Evolutionary conservation across 2,797 vertebrate species (phyloP).

Genomic region (Galago senegalensis): DNA sequence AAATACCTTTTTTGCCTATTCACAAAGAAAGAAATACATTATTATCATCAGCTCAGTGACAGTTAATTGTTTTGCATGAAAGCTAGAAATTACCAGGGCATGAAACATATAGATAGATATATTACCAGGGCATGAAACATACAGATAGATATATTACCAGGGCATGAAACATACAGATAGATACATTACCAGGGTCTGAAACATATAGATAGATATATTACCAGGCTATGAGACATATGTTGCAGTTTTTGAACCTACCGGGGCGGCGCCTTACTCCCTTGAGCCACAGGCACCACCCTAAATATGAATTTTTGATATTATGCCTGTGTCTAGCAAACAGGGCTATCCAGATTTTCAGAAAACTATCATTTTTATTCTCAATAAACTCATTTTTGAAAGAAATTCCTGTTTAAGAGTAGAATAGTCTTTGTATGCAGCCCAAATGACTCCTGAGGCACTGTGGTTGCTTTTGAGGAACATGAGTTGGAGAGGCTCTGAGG

Average conservation of each 20-base stretch:
- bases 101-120: not conserved
- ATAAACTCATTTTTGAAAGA: not conserved
- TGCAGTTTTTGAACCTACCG: too few species aligned
- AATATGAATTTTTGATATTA: not conserved
- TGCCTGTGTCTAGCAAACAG: not conserved
- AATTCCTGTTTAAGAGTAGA: not conserved
- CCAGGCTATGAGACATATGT: too few species aligned
- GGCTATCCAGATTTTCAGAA: not conserved
- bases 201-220: too few species aligned
- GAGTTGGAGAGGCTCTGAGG: not conserved
- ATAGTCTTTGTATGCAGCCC: not conserved
- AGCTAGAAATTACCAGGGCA: conserved; percentile 46
- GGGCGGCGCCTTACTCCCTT: too few species aligned
- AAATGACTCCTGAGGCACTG: not conserved
- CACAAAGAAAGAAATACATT: conserved; percentile 45
- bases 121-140: too few species aligned
- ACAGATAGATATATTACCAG: not conserved
- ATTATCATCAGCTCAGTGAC: conserved; percentile 38
- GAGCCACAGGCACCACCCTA: not conserved
- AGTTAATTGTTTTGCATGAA: conserved; percentile 65
- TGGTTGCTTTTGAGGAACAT: not conserved
- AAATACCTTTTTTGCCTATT: conserved; percentile 63
- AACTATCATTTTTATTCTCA: not conserved
- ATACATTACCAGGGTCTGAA: too few species aligned
- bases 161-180: not conserved